Evolutionary conservation across 2,797 vertebrate genomes (phyloP).

Genomic region (Arrhamphus sclerolepis): DNA sequence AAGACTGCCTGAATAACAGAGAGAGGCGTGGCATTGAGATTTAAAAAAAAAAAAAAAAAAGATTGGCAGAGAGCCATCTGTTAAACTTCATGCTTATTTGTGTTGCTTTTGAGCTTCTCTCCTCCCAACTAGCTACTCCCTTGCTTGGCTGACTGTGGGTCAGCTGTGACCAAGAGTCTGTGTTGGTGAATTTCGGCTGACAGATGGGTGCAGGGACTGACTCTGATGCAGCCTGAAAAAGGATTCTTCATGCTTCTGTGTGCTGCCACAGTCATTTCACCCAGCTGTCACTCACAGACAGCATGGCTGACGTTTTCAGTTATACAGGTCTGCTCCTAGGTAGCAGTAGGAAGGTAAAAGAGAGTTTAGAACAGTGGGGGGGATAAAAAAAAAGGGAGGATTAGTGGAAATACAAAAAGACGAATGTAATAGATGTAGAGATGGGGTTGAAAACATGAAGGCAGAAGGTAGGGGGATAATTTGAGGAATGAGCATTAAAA

Average conservation of each 20-base stretch:
- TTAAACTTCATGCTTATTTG: constrained; percentile 76
- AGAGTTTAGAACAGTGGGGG: constrained; percentile 11
- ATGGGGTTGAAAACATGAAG: constrained; percentile 26
- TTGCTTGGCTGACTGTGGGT: constrained; percentile 56
- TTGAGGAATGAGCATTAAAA: not conserved
- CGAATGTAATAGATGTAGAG: constrained; percentile 15
- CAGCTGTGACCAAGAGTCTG: constrained; percentile 72
- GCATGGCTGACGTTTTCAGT: constrained; percentile 71
- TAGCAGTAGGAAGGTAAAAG: constrained; percentile 30
- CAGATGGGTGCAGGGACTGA: constrained; percentile 68
- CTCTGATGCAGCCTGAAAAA: constrained; percentile 68
- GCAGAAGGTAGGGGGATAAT: constrained; percentile 9
- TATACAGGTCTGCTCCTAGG: constrained; percentile 64
- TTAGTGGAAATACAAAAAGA: constrained; percentile 4
- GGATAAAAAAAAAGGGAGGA: constrained; percentile 13
- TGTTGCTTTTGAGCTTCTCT: constrained; percentile 38
- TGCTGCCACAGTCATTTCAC: constrained; percentile 77
- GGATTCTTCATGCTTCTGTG: constrained; percentile 75
- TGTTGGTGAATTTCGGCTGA: constrained; percentile 61
- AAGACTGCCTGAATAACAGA: constrained; percentile 28
- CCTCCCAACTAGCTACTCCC: constrained; percentile 34
- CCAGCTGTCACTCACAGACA: constrained; percentile 76
- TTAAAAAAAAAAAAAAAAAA: constrained; percentile 11
- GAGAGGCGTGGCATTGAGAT: constrained; percentile 8
- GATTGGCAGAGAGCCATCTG: constrained; percentile 70